phyloP scores from a whole-genome alignment of 2,113 vertebrate genomes.

The Diadophis punctatus region DNA sequence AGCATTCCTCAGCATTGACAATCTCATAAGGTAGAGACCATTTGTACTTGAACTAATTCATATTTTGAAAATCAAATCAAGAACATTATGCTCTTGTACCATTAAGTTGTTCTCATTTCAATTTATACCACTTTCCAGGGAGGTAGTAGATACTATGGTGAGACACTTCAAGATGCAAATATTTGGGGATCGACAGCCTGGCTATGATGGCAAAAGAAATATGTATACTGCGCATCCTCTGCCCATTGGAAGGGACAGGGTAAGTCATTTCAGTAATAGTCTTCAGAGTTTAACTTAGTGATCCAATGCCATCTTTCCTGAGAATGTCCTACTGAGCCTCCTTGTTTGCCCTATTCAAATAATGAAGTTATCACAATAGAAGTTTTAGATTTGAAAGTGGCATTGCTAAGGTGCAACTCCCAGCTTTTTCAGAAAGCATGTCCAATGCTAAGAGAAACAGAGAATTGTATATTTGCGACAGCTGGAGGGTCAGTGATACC shows the following conservation, averaged over 20 bases:
- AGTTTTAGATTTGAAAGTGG: not conserved
- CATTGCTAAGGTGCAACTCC: not conserved
- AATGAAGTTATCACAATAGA: not conserved
- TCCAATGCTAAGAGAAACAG: not conserved
- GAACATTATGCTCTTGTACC: not conserved
- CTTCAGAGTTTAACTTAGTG: not conserved
- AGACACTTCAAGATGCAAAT: slow-evolving; percentile 99
- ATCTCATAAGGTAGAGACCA: not conserved
- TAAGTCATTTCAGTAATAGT: slow-evolving; percentile 55
- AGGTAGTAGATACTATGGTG: slow-evolving; percentile 98
- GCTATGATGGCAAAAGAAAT: slow-evolving; percentile 96
- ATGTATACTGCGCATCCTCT: slow-evolving; percentile 97
- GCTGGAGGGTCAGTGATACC: not conserved
- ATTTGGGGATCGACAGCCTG: slow-evolving; percentile 96
- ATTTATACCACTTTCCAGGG: slow-evolving; percentile 69
- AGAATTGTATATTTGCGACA: not conserved
- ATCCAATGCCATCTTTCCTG: not conserved
- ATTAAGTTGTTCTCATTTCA: slow-evolving; percentile 34
- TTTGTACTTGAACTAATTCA: not conserved
- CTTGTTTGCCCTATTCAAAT: not conserved
- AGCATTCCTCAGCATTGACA: not conserved
- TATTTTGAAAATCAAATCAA: not conserved
- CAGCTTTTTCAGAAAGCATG: not conserved
- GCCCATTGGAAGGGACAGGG: slow-evolving; percentile 92
- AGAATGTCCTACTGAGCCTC: not conserved